A percentile compares a stretch with the other conserved stretches of the same genome.
These are phyloP conservation scores for Caiman crocodilus DNA, from an alignment of 2,797 vertebrate species.

Conservation along the genomic window DNA sequence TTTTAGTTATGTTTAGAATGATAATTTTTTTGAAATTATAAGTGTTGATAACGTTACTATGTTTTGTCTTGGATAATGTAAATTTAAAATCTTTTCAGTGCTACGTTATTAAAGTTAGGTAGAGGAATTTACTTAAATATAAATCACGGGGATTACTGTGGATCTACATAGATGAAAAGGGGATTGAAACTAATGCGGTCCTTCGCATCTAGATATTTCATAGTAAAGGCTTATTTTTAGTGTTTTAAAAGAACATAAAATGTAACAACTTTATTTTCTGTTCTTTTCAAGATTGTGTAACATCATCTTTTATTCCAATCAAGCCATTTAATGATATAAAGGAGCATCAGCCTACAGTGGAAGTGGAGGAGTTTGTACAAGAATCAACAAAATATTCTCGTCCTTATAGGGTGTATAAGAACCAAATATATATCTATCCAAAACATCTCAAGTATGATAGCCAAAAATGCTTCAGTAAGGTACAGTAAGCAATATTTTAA, in stretches of 20 bases:
- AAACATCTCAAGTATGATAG: conserved; percentile 98
- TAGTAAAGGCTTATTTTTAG: background rate
- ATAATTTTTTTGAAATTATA: background rate
- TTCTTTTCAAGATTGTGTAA: conserved; percentile 91
- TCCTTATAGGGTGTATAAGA: conserved; percentile 93
- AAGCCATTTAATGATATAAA: conserved; percentile 91
- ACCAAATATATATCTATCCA: conserved; percentile 98
- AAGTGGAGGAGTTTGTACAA: conserved; percentile 96
- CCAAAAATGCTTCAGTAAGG: conserved; percentile 98
- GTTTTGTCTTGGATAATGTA: background rate
- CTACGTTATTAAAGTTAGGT: background rate
- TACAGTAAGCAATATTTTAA: conserved; percentile 56
- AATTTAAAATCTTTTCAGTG: background rate
- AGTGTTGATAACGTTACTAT: accelerated
- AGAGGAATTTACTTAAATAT: background rate
- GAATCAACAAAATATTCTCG: conserved; percentile 92
- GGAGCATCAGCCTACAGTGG: conserved; percentile 89
- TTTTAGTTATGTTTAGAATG: background rate
- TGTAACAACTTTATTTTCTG: conserved; percentile 61
- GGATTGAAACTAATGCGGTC: background rate
- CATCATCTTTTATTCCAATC: conserved; percentile 93
- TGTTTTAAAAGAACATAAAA: background rate
- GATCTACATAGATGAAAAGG: background rate
- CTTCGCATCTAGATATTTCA: background rate
- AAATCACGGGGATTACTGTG: background rate